A percentile compares a stretch with the other conserved stretches of the same genome.
phyloP scores from a whole-genome alignment of 1,140 invertebrate genomes.

The Ericerus pela region DNA sequence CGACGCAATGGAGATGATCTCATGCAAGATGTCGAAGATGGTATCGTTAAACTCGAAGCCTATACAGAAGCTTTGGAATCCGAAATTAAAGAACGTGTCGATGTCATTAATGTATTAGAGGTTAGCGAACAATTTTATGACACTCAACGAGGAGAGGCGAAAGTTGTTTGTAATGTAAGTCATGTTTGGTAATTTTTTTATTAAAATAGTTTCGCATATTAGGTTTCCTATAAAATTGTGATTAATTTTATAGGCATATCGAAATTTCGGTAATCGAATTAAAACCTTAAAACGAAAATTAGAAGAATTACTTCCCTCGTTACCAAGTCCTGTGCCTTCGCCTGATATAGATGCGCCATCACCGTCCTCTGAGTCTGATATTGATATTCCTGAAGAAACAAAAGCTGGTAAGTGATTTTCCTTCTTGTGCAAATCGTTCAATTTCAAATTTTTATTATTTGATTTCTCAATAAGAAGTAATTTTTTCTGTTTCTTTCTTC shows the following conservation, averaged over 20 bases:
- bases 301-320: slow-evolving; percentile 50
- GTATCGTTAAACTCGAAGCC: slow-evolving; percentile 56
- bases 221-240: background rate
- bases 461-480: too few species aligned
- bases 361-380: slow-evolving; percentile 55
- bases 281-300: slow-evolving; percentile 70
- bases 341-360: slow-evolving; percentile 69
- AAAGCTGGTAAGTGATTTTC: slow-evolving; percentile 2
- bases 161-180: slow-evolving; percentile 81
- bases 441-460: too few species aligned
- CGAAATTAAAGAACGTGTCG: slow-evolving; percentile 63
- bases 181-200: slow-evolving; percentile 11
- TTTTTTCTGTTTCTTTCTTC: too few species aligned
- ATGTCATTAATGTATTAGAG: slow-evolving; percentile 56
- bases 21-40: slow-evolving; percentile 71
- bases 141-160: slow-evolving; percentile 76
- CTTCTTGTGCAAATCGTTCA: too few species aligned
- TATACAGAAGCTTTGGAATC: slow-evolving; percentile 63
- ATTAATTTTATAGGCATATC: slow-evolving; percentile 55
- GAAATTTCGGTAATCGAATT: slow-evolving; percentile 74
- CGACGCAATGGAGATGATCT: slow-evolving; percentile 63
- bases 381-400: background rate
- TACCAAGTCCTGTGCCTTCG: slow-evolving; percentile 52
- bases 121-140: slow-evolving; percentile 76
- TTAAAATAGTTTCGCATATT: background rate